These are phyloP conservation scores for Lucinisca nassula DNA, from an alignment of 2,888 invertebrate genomes.

Conservation along the genomic window DNA sequence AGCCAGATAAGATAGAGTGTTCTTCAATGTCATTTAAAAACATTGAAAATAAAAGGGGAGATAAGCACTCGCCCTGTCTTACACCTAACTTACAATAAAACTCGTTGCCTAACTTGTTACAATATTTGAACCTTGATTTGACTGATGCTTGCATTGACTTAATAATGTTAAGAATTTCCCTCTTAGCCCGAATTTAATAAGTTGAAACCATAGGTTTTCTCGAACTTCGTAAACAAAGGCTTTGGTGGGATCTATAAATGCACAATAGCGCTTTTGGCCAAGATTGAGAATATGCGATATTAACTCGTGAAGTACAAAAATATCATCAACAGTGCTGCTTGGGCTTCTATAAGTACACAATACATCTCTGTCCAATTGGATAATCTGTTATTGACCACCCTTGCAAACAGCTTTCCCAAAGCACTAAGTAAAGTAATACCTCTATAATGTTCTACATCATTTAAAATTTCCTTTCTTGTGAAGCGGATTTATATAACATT, in stretches of 20 bases:
- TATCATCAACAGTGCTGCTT: conserved; percentile 27
- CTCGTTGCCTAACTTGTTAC: neutral
- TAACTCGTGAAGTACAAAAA: conserved; percentile 32
- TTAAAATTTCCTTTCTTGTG: neutral
- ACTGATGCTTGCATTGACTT: conserved; percentile 29
- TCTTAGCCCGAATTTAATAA: conserved; percentile 4
- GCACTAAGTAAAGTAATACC: too few species aligned
- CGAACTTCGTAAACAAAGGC: conserved; percentile 31
- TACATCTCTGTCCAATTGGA: neutral
- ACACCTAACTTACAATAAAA: conserved; percentile 33
- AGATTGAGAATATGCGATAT: neutral
- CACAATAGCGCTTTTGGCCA: conserved; percentile 21
- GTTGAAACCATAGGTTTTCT: conserved; percentile 22
- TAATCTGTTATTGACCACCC: neutral
- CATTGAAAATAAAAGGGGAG: conserved; percentile 25
- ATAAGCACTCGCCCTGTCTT: conserved; percentile 36
- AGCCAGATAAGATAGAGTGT: neutral
- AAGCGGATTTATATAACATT: neutral
- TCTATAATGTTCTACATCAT: neutral
- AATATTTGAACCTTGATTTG: conserved; percentile 16
- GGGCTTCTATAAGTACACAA: conserved; percentile 5
- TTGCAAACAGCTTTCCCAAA: neutral
- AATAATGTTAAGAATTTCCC: conserved; percentile 32
- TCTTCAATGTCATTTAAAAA: conserved; percentile 15
- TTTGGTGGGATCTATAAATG: conserved; percentile 13